These are phyloP conservation scores for Campylomormyrus numenius DNA, from an alignment of 2,113 vertebrate species.

Conservation along the genomic window DNA sequence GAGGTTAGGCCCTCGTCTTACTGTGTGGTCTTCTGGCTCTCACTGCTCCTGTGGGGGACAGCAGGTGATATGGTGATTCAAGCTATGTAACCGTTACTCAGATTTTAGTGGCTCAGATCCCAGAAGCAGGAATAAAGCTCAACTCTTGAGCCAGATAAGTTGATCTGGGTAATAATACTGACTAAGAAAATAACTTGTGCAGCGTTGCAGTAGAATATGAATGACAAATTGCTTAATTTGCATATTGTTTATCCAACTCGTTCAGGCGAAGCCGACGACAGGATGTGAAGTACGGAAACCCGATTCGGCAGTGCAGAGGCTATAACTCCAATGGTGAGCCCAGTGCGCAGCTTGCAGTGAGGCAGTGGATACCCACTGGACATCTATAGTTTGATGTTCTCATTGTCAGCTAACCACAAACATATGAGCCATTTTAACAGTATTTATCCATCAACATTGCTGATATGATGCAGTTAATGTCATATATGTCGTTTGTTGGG, in stretches of 20 bases:
- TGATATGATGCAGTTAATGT: not conserved
- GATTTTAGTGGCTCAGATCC: not conserved
- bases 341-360: not conserved
- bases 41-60: not conserved
- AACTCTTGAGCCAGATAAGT: not conserved
- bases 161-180: not conserved
- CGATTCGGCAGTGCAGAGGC: slow-evolving; percentile 71
- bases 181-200: not conserved
- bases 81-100: not conserved
- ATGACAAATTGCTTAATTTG: slow-evolving; percentile 31
- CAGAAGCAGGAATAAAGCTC: not conserved
- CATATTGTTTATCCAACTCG: slow-evolving; percentile 31
- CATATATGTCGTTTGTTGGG: not conserved
- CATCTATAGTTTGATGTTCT: not conserved
- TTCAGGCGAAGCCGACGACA: slow-evolving; percentile 70
- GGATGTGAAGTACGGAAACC: slow-evolving; percentile 75
- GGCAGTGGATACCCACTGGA: not conserved
- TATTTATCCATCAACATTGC: not conserved
- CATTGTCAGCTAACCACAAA: not conserved
- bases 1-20: slow-evolving; percentile 60
- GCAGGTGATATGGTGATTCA: not conserved
- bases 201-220: not conserved
- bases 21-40: not conserved
- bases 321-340: slow-evolving; percentile 71
- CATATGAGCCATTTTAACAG: not conserved